phyloP scores from a whole-genome alignment of 1,140 invertebrate species.

The Varroa destructor region DNA sequence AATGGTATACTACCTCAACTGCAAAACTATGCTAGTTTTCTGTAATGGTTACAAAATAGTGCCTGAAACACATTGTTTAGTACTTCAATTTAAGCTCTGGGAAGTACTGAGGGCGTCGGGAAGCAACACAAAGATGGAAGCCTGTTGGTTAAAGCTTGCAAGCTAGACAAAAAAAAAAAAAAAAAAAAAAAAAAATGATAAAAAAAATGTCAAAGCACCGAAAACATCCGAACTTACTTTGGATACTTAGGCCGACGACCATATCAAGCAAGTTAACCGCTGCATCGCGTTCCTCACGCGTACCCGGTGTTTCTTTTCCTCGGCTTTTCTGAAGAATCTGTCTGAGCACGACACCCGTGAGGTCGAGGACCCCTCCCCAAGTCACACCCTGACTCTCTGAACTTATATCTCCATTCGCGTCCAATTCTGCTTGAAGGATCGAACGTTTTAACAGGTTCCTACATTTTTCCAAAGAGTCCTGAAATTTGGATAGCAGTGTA shows the following conservation, averaged over 20 bases:
- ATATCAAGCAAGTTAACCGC: constrained; percentile 9
- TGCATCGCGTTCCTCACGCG: constrained; percentile 17
- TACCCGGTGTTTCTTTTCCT: constrained; percentile 1
- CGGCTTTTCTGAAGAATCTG: constrained; percentile 2
- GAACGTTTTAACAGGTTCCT: background rate
- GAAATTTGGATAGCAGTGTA: background rate
- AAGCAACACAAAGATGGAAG: too few relatives aligned
- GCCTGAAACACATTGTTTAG: too few relatives aligned
- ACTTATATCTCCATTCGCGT: background rate
- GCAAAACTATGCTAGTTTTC: too few relatives aligned
- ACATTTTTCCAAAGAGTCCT: constrained; percentile 14
- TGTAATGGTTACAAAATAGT: too few relatives aligned
- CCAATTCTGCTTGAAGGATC: background rate
- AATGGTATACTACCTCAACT: too few relatives aligned
- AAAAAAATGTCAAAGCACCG: too few relatives aligned
- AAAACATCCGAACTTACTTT: background rate
- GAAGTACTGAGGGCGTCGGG: too few relatives aligned
- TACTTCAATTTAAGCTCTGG: too few relatives aligned
- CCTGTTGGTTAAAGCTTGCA: too few relatives aligned
- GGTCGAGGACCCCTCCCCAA: constrained; percentile 1
- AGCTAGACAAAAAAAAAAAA: too few relatives aligned
- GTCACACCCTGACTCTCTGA: background rate
- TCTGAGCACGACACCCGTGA: background rate
- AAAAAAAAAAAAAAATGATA: too few relatives aligned
- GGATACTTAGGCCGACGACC: background rate